A percentile compares a stretch with the other conserved stretches of the same genome.
These are phyloP conservation scores for Anseranas semipalmata DNA, from an alignment of 2,113 vertebrate genomes.

Conservation along the genomic window DNA sequence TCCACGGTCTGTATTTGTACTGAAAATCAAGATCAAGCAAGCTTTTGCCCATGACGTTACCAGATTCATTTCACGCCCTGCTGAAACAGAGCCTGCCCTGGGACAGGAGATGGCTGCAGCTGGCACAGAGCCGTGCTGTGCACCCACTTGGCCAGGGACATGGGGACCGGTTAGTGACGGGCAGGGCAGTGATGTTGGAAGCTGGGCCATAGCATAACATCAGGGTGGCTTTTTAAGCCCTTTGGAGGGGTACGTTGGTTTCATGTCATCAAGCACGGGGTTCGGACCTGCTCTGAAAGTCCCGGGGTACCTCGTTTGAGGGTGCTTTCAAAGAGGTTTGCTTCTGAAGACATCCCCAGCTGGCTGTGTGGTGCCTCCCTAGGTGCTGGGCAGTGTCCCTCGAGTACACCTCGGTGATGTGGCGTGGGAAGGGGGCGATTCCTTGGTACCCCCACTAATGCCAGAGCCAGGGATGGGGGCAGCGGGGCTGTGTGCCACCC, in stretches of 20 bases:
- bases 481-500: background rate
- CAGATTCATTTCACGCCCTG: accelerated
- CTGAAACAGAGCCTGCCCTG: background rate
- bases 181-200: background rate
- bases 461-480: background rate
- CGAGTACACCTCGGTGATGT: accelerated
- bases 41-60: accelerated
- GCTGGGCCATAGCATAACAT: accelerated
- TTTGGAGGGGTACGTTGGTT: background rate
- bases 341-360: background rate
- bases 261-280: accelerated
- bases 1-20: background rate
- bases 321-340: background rate
- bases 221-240: background rate
- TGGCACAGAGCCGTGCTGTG: background rate
- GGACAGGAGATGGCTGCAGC: background rate
- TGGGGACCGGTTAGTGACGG: background rate
- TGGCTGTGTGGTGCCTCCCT: accelerated
- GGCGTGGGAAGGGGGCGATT: background rate
- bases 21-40: background rate
- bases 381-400: background rate
- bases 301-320: accelerated
- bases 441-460: background rate
- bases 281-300: background rate
- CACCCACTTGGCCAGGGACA: accelerated